Conservation (phyloP, 2,888 invertebrate genomes). For the Spodoptera picta region DNA sequence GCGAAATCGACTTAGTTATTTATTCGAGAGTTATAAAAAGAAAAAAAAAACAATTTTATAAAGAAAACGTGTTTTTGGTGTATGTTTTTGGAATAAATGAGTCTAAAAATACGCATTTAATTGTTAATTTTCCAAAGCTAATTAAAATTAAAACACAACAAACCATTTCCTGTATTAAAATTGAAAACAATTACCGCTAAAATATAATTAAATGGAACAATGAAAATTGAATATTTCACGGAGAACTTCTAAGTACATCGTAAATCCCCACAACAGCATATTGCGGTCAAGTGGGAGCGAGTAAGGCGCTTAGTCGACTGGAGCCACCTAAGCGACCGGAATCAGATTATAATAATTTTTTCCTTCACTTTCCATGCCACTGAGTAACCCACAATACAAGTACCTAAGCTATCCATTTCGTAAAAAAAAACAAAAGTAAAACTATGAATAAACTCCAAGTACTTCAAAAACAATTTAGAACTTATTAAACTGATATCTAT, state of each 20-base stretch:
- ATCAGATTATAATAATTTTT: constrained; percentile 74
- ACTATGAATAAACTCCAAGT: constrained; percentile 12
- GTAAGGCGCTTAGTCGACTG: constrained; percentile 75
- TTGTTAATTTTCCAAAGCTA: not conserved
- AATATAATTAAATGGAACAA: not conserved
- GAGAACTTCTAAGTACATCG: constrained; percentile 42
- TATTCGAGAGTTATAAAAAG: not conserved
- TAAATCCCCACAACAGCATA: constrained; percentile 56
- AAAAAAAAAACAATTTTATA: too few species aligned
- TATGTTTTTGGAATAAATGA: too few species aligned
- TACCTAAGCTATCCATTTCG: constrained; percentile 1
- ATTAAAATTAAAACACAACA: constrained; percentile 4
- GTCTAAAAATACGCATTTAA: too few species aligned
- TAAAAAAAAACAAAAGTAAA: constrained; percentile 34
- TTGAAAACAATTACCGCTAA: not conserved
- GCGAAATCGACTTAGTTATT: constrained; percentile 3
- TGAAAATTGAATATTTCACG: constrained; percentile 21
- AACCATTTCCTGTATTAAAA: not conserved
- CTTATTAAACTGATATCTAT: constrained; percentile 16
- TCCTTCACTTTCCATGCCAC: constrained; percentile 59
- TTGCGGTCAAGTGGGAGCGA: constrained; percentile 76
- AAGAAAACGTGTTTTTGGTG: too few species aligned
- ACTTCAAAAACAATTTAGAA: not conserved
- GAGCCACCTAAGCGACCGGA: constrained; percentile 69
- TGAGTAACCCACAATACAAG: constrained; percentile 51